Evolutionary conservation across 2,888 invertebrate genomes (phyloP), one percentile per base, ranked within the genome.

Genomic region (Cataglyphis livida): DNA sequence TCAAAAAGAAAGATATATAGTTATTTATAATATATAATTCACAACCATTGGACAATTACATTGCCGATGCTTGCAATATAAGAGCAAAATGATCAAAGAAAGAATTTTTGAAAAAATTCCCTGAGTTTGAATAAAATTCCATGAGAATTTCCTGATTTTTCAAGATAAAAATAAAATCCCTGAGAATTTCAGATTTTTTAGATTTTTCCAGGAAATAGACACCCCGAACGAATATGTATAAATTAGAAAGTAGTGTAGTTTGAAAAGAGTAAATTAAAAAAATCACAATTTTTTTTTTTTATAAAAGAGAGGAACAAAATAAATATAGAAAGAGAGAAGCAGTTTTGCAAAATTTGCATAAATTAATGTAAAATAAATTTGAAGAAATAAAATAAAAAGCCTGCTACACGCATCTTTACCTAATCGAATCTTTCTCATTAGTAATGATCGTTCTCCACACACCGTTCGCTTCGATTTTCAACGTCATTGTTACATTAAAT

Each of bases 391-490:
- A 9, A n/a, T 28, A 32, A 12, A 57, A 28, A 51, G 3, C 1
- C 18, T 18, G n/a, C 28, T 74, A 7, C 12, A 21, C 28, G 74
- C 32, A 32, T 74, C 21, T 41, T 74, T 28, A 25, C 57, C n/a
- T 59, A 59, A 25, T 38, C 18, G 28, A 18, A 59, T 73, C 25
- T 73, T 44, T 41, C 41, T 12, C 51, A 57, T 38, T 5, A 18
- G 38, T 59, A 73, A 57, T 59, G 3, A 59, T 38, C 38, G 25
- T 57, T 38, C n/a, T 32, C 18, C n/a, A n/a, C 48, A 48, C 21
- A 32, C 41, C n/a, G 57, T 41, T 41, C 38, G 32, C 44, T 62
- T 44, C 32, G 74, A 64, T 35, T 64, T 62, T 74, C 64, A 73
- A 15, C 18, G 64, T 6, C 41, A 7, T 35, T 35, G 12, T 57